phyloP scores from a whole-genome alignment of 2,797 vertebrate species.

The Coendou prehensilis region DNA sequence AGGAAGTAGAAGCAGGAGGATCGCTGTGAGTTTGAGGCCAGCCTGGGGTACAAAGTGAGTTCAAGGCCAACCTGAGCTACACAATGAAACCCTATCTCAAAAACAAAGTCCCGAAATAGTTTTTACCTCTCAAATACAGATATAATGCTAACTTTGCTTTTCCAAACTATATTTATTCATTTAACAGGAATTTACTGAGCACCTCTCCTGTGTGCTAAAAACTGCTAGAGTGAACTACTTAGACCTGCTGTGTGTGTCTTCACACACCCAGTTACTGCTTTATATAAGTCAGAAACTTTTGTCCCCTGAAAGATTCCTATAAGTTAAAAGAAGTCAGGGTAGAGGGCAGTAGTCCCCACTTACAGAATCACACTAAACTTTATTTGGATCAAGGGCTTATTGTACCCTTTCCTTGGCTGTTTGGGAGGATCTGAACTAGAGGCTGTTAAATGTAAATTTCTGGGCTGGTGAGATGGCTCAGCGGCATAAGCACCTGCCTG shows the following conservation, averaged over 20 bases:
- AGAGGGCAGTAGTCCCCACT: not conserved
- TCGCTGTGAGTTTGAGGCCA: not conserved
- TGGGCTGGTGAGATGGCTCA: not conserved
- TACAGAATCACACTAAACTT: not conserved
- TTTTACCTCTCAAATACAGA: not conserved
- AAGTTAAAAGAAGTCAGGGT: not conserved
- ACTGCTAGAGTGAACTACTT: not conserved
- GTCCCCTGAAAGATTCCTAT: not conserved
- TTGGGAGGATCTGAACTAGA: conserved; percentile 61
- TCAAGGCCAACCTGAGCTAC: not conserved
- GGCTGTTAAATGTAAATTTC: conserved; percentile 10
- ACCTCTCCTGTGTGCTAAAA: not conserved
- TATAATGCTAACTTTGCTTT: conserved; percentile 20
- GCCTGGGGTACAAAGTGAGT: not conserved
- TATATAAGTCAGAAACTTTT: conserved; percentile 23
- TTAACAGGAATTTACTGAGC: not conserved
- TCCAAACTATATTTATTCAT: conserved; percentile 30
- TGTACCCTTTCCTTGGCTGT: conserved; percentile 12
- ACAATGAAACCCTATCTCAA: not conserved
- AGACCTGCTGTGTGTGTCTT: not conserved
- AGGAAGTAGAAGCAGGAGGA: not conserved
- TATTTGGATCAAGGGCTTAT: not conserved
- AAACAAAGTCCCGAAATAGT: conserved; percentile 19
- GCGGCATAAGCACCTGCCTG: too few relatives aligned
- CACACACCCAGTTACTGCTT: not conserved